These are phyloP conservation scores for Cheilosia urbana DNA, from an alignment of 2,888 invertebrate species.

Conservation along the genomic window DNA sequence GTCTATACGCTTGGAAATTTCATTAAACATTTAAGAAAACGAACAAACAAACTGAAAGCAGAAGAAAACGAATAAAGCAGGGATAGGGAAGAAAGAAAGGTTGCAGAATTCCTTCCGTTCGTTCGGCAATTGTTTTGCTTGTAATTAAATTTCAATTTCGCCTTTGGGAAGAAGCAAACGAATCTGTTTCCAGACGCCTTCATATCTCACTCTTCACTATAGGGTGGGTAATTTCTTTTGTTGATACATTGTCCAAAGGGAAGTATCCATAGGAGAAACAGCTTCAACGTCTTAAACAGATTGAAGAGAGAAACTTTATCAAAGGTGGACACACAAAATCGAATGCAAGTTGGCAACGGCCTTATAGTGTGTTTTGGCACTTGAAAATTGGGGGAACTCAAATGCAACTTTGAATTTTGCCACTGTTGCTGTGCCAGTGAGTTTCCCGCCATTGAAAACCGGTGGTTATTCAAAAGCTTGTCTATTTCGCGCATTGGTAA, in stretches of 20 bases:
- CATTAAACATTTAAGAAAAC: constrained; percentile 65
- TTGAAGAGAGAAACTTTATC: no score
- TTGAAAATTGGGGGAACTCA: no score
- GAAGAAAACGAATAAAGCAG: constrained; percentile 19
- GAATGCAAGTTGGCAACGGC: no score
- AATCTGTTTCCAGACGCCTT: constrained; percentile 19
- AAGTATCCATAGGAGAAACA: no score
- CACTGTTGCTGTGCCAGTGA: no score
- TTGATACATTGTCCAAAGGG: neutral
- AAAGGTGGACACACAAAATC: no score
- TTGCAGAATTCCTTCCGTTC: constrained; percentile 38
- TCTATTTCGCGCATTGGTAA: no score
- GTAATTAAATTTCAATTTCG: constrained; percentile 73
- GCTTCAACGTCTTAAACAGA: no score
- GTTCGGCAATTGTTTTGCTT: constrained; percentile 62
- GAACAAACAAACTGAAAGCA: constrained; percentile 58
- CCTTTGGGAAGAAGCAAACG: constrained; percentile 16
- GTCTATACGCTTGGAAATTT: constrained; percentile 46
- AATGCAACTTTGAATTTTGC: no score
- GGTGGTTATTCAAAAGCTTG: no score
- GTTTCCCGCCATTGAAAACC: no score
- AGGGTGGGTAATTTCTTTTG: neutral
- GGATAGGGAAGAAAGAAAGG: constrained; percentile 7
- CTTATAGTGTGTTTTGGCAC: no score
- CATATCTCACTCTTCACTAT: neutral